Conservation (phyloP, 92 coral and sea anemone species). For the Paragorgia papillata region DNA sequence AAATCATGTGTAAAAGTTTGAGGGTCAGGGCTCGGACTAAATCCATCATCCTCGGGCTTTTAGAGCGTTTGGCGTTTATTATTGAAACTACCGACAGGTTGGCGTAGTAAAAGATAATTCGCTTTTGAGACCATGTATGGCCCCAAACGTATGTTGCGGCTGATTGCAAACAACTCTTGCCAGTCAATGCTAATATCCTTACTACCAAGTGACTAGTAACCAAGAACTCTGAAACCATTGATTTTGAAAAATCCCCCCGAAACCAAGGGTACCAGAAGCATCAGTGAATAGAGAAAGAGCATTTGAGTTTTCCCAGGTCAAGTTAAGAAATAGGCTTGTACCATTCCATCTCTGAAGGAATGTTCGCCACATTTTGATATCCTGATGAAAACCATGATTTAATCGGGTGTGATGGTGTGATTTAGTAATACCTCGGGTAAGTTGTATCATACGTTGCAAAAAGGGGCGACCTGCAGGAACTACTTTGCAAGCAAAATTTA, state of each 20-base stretch:
- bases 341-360: conserved; percentile 59
- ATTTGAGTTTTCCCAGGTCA: conserved; percentile 28
- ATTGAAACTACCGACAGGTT: conserved; percentile 32
- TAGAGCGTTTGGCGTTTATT: conserved; percentile 38
- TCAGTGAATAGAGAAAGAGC: conserved; percentile 46
- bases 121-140: conserved; percentile 36
- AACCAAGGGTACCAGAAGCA: conserved; percentile 60
- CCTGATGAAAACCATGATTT: conserved; percentile 47
- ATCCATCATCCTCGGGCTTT: conserved; percentile 50
- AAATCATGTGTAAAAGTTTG: conserved; percentile 51
- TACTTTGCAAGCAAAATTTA: conserved; percentile 67
- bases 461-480: conserved; percentile 55
- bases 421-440: conserved; percentile 52
- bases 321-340: conserved; percentile 43
- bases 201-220: conserved; percentile 43
- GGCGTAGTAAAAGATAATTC: conserved; percentile 39
- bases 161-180: conserved; percentile 59
- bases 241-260: conserved; percentile 53
- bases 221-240: conserved; percentile 56
- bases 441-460: conserved; percentile 54
- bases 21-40: conserved; percentile 52
- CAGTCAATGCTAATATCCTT: conserved; percentile 58
- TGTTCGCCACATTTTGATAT: conserved; percentile 56
- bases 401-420: conserved; percentile 64
- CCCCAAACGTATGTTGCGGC: conserved; percentile 57